Evolutionary conservation across 1,140 invertebrate genomes (phyloP).

Genomic region (Sinonovacula constricta): DNA sequence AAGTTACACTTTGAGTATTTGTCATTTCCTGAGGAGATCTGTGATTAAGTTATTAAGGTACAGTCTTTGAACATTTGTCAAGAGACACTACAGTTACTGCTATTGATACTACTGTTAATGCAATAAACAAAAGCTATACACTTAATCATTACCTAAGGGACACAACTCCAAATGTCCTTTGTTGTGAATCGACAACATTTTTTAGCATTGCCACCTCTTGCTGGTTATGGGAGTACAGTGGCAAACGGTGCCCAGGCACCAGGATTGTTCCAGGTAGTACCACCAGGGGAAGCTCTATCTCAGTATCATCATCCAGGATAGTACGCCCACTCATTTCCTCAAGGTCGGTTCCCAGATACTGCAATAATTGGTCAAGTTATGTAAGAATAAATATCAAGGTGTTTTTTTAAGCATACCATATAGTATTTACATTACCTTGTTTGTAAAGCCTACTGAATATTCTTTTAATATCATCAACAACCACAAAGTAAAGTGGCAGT

Average conservation of each 20-base stretch:
- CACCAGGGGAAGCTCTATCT: conserved; percentile 82
- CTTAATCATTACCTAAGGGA: conserved; percentile 78
- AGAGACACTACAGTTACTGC: no score
- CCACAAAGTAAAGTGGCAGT: neutral
- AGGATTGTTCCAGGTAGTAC: conserved; percentile 82
- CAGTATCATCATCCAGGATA: conserved; percentile 81
- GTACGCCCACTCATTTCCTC: conserved; percentile 83
- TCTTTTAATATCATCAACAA: no score
- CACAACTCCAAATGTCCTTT: conserved; percentile 84
- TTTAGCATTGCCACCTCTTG: conserved; percentile 81
- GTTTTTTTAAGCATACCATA: no score
- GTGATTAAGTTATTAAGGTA: no score
- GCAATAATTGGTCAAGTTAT: conserved; percentile 51
- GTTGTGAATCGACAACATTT: conserved; percentile 80
- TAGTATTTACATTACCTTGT: no score
- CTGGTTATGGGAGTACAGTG: conserved; percentile 83
- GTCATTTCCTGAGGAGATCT: no score
- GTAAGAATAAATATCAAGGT: no score
- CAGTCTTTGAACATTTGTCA: no score
- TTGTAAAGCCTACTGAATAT: no score
- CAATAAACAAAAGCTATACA: no score
- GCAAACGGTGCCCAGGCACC: conserved; percentile 87
- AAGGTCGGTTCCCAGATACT: conserved; percentile 84
- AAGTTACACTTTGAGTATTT: no score
- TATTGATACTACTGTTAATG: neutral